A percentile compares a stretch with the other conserved stretches of the same genome.
These are phyloP conservation scores for Pogonus chalceus DNA, from an alignment of 1,140 invertebrate species.

Conservation along the genomic window DNA sequence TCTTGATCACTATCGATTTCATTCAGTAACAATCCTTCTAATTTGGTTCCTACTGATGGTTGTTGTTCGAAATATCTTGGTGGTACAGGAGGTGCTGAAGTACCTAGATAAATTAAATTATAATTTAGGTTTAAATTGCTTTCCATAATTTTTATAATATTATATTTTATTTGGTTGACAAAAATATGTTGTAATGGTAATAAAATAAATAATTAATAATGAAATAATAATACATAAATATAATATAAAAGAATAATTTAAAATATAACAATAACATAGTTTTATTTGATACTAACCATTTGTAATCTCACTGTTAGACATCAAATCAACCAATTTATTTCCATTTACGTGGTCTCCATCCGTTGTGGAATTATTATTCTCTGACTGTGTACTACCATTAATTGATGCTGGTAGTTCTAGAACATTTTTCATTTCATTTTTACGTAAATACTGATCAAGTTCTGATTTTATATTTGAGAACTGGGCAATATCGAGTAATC, in stretches of 20 bases:
- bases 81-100: conserved; percentile 50
- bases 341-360: not conserved
- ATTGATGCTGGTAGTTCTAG: conserved; percentile 21
- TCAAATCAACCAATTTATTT: not conserved
- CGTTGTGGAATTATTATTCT: not conserved
- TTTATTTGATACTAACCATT: not conserved
- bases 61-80: conserved; percentile 51
- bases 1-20: conserved; percentile 60
- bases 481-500: conserved; percentile 48
- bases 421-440: conserved; percentile 29
- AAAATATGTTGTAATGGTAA: no score
- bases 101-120: not conserved
- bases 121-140: no score
- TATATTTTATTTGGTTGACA: no score
- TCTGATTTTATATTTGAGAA: conserved; percentile 29
- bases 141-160: no score
- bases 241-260: no score
- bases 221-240: no score
- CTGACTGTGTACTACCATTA: conserved; percentile 6
- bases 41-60: conserved; percentile 62
- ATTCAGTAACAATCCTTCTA: conserved; percentile 73
- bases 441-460: conserved; percentile 31
- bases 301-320: not conserved
- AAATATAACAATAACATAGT: no score
- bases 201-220: no score